Conservation (phyloP, 2,113 vertebrate species). For the Sylvilagus bachmani region DNA sequence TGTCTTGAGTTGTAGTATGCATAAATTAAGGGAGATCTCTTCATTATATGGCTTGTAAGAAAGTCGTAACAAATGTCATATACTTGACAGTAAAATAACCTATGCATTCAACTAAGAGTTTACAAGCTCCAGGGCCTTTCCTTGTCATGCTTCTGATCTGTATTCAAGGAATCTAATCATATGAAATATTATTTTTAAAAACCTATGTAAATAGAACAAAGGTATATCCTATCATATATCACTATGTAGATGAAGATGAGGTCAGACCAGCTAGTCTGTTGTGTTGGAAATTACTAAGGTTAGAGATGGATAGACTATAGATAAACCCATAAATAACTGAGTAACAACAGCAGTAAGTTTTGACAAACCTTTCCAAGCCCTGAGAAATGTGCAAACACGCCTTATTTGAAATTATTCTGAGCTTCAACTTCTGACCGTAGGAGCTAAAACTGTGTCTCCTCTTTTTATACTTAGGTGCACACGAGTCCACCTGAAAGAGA, state of each 20-base stretch:
- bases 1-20: not conserved
- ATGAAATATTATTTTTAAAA: not conserved
- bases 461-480: not conserved
- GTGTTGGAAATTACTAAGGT: conserved; percentile 61
- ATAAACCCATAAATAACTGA: conserved; percentile 73
- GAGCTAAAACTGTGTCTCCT: not conserved
- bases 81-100: not conserved
- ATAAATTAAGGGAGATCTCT: not conserved
- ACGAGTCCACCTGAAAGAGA: not conserved
- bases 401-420: conserved; percentile 24
- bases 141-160: not conserved
- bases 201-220: not conserved
- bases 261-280: conserved; percentile 37
- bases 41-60: not conserved
- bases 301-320: conserved; percentile 45
- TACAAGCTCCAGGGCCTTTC: not conserved
- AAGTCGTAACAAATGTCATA: not conserved
- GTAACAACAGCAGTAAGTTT: conserved; percentile 1
- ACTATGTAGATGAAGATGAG: conserved; percentile 40
- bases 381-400: not conserved
- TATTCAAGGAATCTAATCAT: not conserved
- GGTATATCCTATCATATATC: not conserved
- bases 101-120: not conserved
- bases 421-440: not conserved
- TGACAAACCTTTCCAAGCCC: conserved; percentile 68